These are phyloP conservation scores for Vulpes lagopus DNA, from an alignment of 2,113 vertebrate species.

Conservation along the genomic window DNA sequence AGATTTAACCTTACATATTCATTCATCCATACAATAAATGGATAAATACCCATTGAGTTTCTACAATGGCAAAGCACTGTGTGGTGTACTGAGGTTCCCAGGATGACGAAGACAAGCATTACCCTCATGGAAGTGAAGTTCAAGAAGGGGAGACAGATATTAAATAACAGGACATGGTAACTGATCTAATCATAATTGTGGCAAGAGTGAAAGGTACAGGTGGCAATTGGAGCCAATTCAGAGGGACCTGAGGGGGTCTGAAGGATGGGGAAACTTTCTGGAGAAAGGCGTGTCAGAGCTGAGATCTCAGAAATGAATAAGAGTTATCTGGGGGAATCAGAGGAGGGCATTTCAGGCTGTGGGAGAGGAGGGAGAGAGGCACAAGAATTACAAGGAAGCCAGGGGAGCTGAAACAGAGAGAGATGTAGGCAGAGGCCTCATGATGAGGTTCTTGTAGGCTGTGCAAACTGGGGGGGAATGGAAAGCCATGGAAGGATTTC, in stretches of 20 bases:
- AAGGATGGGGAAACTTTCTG: background rate
- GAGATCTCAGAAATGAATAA: background rate
- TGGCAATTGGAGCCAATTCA: background rate
- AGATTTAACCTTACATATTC: conserved; percentile 20
- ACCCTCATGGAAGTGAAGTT: background rate
- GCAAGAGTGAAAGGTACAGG: background rate
- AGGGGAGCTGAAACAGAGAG: background rate
- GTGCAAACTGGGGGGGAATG: background rate
- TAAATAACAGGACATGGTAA: background rate
- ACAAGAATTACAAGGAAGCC: background rate
- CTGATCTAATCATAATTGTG: background rate
- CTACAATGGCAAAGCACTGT: background rate
- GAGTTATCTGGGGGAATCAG: background rate
- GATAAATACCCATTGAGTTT: background rate
- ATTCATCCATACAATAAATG: conserved; percentile 5
- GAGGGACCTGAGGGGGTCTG: background rate
- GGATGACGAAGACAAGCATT: background rate
- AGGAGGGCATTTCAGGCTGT: background rate
- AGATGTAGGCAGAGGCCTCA: background rate
- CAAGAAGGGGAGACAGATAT: background rate
- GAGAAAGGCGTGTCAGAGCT: background rate
- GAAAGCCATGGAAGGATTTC: background rate
- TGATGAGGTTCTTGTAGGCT: background rate
- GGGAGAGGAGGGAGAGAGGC: background rate
- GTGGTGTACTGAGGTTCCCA: background rate